phyloP scores from a whole-genome alignment of 2,797 vertebrate species.

The Eupleurogrammus muticus region DNA sequence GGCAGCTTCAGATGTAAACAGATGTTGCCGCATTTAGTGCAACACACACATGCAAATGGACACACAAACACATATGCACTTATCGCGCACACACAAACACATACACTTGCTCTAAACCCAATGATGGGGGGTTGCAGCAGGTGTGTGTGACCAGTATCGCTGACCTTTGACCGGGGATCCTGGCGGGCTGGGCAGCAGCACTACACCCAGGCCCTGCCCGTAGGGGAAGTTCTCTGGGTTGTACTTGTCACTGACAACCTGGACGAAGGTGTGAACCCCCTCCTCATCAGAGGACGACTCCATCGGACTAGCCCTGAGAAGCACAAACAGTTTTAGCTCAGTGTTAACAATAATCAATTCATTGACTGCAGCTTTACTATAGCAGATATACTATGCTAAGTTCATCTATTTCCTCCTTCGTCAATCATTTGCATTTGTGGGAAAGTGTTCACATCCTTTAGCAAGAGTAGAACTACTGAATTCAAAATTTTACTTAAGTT shows the following conservation, averaged over 20 bases:
- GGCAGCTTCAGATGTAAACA: too few relatives aligned
- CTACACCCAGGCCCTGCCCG: constrained; percentile 91
- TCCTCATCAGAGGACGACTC: constrained; percentile 86
- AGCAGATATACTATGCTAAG: neutral
- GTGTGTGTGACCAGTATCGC: neutral
- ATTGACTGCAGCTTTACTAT: neutral
- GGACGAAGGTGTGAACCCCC: constrained; percentile 92
- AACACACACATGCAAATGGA: too few relatives aligned
- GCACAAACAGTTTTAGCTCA: neutral
- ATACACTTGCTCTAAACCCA: too few relatives aligned
- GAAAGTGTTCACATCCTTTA: too few relatives aligned
- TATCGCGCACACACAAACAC: too few relatives aligned
- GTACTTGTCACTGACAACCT: constrained; percentile 97
- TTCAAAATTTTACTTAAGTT: too few relatives aligned
- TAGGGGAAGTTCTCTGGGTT: constrained; percentile 97
- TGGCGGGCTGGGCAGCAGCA: constrained; percentile 91
- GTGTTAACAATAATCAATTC: too few relatives aligned
- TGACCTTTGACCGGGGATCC: constrained; percentile 96
- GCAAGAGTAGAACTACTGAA: too few relatives aligned
- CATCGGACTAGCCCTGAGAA: constrained; percentile 78
- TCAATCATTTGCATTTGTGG: too few relatives aligned
- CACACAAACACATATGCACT: too few relatives aligned
- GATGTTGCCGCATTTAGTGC: too few relatives aligned
- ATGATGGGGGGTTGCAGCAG: neutral
- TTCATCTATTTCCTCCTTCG: too few relatives aligned